Percentiles rank a stretch among this genome's conserved stretches.
Conservation (phyloP, 2,888 invertebrate species). For the Agrilus mali region DNA sequence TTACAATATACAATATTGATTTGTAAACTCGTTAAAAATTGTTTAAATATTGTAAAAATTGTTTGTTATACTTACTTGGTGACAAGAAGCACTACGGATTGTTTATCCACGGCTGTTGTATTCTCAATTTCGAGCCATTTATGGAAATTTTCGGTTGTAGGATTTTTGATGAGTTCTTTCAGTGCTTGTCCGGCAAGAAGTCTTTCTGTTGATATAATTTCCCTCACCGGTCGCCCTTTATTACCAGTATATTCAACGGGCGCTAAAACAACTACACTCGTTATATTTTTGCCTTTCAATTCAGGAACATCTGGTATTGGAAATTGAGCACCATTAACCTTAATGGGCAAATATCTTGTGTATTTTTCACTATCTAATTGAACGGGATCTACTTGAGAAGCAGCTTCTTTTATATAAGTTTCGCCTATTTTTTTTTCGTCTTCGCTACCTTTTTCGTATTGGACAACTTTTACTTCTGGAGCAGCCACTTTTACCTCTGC, state of each 20-base stretch:
- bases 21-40: neutral
- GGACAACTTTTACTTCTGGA: slow-evolving; percentile 74
- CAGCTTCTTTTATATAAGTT: slow-evolving; percentile 57
- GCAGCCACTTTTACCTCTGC: slow-evolving; percentile 37
- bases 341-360: slow-evolving; percentile 71
- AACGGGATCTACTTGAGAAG: slow-evolving; percentile 62
- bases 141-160: slow-evolving; percentile 63
- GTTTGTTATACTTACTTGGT: slow-evolving; percentile 52
- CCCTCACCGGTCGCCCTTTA: slow-evolving; percentile 41
- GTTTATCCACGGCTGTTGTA: slow-evolving; percentile 58
- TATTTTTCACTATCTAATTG: slow-evolving; percentile 62
- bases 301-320: slow-evolving; percentile 70
- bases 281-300: slow-evolving; percentile 61
- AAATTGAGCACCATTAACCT: slow-evolving; percentile 74
- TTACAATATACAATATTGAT: too few relatives aligned
- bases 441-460: slow-evolving; percentile 62
- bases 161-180: slow-evolving; percentile 61
- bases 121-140: slow-evolving; percentile 71
- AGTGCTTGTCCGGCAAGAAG: slow-evolving; percentile 48
- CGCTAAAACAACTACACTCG: slow-evolving; percentile 74
- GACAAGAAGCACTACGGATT: slow-evolving; percentile 71
- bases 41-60: too few relatives aligned
- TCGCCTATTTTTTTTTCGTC: slow-evolving; percentile 60
- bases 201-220: slow-evolving; percentile 47
- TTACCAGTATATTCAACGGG: slow-evolving; percentile 59